Evolutionary conservation across 2,797 vertebrate genomes (phyloP), one percentile per base, ranked within the genome.

Genomic region (Gallinago nigripennis): DNA sequence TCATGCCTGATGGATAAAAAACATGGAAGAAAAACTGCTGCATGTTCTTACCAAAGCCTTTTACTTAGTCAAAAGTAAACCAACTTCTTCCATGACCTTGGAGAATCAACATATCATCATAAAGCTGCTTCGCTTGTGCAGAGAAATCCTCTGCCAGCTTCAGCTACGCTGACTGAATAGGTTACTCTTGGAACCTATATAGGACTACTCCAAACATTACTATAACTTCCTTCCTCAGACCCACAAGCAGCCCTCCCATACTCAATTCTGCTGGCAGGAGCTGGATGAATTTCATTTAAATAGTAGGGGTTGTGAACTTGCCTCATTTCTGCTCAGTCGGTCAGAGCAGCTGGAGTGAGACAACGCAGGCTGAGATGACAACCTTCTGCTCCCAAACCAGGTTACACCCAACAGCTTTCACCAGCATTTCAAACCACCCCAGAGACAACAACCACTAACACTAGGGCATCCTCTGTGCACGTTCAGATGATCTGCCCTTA

Each of bases 191-290:
- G 70, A 96, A 90, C 28, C 39, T 18, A 60, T 30, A 69, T 2
- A 31, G 37, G 41, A 28, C 78, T 88, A n/a, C 58, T 90, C 58
- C n/a, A 68, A 93, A 82, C 0, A 0, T 72, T 70, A 58, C 51
- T 80, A 1, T 6, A 90, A 94, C 75, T 91, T 93, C 81, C 91
- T 92, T 92, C 86, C 63, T 92, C 88, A 88, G 92, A 70, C 43
- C 41, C 56, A 65, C 84, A 79, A 8, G 19, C 9, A 12, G 68
- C 84, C 54, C 78, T 88, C 66, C 78, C 63, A 63, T 16, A 48
- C n/a, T 75, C 73, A 76, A 8, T 66, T 80, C 71, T 76, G 66
- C 51, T 87, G 86, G 78, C 86, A 91, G 71, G n/a, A 95, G 37
- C 51, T 39, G n/a, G 66, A 85, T 60, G 76, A 33, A 72, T 35